These are phyloP conservation scores for Lycaena phlaeas DNA, from an alignment of 2,888 invertebrate species.

Conservation along the genomic window DNA sequence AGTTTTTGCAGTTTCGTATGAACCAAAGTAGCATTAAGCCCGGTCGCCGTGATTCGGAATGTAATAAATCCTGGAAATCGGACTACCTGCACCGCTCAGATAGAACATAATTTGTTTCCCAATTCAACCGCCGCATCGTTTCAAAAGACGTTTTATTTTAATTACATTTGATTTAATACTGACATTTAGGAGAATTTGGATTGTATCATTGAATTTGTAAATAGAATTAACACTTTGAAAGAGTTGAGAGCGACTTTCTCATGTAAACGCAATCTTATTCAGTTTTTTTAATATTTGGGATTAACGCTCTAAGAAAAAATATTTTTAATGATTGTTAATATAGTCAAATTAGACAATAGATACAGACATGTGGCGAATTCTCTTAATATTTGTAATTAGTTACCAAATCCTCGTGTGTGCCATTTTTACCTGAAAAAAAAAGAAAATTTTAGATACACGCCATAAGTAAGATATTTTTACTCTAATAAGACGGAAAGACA, in stretches of 20 bases:
- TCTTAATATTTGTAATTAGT: not conserved
- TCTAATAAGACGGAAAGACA: too few species aligned
- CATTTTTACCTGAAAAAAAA: not conserved
- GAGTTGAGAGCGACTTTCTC: too few species aligned
- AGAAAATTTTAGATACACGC: too few species aligned
- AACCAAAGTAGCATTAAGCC: conserved; percentile 20
- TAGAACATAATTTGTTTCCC: conserved; percentile 27
- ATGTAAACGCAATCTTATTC: too few species aligned
- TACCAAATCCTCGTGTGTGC: not conserved
- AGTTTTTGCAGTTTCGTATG: conserved; percentile 19
- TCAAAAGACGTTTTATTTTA: conserved; percentile 19
- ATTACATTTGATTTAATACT: conserved; percentile 18
- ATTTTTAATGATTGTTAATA: too few species aligned
- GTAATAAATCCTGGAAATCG: conserved; percentile 34
- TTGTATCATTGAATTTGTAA: too few species aligned
- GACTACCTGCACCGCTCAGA: conserved; percentile 28
- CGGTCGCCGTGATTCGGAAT: conserved; percentile 28
- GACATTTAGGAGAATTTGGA: too few species aligned
- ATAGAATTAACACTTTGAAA: too few species aligned
- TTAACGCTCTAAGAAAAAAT: too few species aligned
- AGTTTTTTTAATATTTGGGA: too few species aligned
- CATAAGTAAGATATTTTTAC: too few species aligned
- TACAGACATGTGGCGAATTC: not conserved
- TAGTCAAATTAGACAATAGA: too few species aligned
- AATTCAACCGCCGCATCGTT: conserved; percentile 19